These are phyloP conservation scores for Vulpes lagopus DNA, from an alignment of 2,113 vertebrate genomes.

Conservation along the genomic window DNA sequence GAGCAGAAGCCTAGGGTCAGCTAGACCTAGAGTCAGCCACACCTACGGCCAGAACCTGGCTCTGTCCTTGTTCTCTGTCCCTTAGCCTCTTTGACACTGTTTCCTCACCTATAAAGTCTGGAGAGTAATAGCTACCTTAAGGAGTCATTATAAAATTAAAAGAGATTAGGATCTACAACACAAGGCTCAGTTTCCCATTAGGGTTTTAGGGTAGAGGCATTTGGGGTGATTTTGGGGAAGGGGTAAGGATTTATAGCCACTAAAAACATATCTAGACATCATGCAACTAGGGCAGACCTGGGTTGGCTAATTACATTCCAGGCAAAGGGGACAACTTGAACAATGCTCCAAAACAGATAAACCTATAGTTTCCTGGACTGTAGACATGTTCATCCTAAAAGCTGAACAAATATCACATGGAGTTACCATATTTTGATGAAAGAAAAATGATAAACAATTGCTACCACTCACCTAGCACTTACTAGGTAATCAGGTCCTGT, in stretches of 20 bases:
- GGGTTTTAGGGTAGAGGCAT: neutral
- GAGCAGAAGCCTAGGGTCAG: neutral
- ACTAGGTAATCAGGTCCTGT: neutral
- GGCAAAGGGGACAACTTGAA: neutral
- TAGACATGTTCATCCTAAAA: neutral
- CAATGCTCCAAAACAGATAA: neutral
- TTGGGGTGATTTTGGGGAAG: neutral
- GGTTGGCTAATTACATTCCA: neutral
- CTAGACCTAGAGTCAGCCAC: neutral
- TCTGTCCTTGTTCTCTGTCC: neutral
- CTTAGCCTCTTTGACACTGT: neutral
- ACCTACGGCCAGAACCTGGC: neutral
- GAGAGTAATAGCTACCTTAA: neutral
- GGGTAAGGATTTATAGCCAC: neutral
- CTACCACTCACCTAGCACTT: neutral
- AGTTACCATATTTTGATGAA: neutral
- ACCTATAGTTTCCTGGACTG: neutral
- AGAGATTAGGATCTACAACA: neutral
- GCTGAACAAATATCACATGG: neutral
- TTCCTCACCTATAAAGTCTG: neutral
- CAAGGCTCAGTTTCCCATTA: neutral
- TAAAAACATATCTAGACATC: constrained; percentile 24
- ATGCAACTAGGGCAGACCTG: neutral
- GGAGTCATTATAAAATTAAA: neutral
- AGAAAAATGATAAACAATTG: neutral